These are phyloP conservation scores for Cephus sareptanus DNA, from an alignment of 2,888 invertebrate genomes.

Conservation along the genomic window DNA sequence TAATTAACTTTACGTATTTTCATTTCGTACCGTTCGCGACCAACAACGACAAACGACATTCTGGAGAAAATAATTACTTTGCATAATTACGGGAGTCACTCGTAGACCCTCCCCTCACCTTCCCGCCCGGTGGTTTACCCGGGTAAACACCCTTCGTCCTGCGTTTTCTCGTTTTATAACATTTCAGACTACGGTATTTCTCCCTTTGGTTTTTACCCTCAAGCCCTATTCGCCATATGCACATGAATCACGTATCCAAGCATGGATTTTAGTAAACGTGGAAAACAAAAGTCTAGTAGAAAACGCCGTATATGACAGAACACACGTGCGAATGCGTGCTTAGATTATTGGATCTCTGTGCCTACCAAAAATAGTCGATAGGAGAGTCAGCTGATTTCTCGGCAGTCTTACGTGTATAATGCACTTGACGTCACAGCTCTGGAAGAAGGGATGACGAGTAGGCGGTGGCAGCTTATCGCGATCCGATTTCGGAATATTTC, in stretches of 20 bases:
- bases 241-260: too few species aligned
- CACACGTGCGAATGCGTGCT: too few species aligned
- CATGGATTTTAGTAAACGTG: too few species aligned
- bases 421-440: neutral
- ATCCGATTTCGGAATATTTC: neutral
- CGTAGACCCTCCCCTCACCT: neutral
- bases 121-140: neutral
- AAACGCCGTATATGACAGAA: too few species aligned
- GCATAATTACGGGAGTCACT: conserved; percentile 49
- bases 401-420: neutral
- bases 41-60: neutral
- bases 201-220: neutral
- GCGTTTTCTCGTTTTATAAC: conserved; percentile 4
- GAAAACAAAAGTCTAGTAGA: too few species aligned
- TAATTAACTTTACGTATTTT: conserved; percentile 55
- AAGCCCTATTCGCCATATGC: neutral
- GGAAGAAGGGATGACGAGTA: neutral
- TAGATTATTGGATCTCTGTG: too few species aligned
- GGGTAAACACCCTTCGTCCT: neutral
- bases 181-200: neutral
- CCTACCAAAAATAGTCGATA: neutral
- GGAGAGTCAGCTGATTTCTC: too few species aligned
- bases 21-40: conserved; percentile 30
- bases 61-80: conserved; percentile 50
- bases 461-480: neutral